Evolutionary conservation across 2,888 invertebrate species (phyloP).

Genomic region (Venustoraphidia nigricollis): DNA sequence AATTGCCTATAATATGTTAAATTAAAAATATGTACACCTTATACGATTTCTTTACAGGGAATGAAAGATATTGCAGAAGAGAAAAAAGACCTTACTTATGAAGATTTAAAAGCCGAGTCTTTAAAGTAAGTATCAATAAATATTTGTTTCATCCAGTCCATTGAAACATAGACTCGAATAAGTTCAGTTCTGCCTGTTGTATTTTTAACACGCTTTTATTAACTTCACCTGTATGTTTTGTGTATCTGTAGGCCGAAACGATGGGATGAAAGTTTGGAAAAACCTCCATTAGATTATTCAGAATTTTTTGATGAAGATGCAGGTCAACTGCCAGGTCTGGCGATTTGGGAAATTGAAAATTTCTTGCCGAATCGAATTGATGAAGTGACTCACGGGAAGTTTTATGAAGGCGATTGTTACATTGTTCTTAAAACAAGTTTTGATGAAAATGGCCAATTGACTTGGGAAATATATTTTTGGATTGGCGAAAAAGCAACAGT

Average conservation of each 20-base stretch:
- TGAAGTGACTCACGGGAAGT: slow-evolving; percentile 90
- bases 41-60: slow-evolving; percentile 33
- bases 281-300: slow-evolving; percentile 91
- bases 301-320: slow-evolving; percentile 94
- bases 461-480: slow-evolving; percentile 98
- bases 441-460: slow-evolving; percentile 69
- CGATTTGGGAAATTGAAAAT: slow-evolving; percentile 99
- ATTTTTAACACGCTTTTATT: not conserved
- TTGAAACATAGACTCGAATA: no score
- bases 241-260: slow-evolving; percentile 61
- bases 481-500: slow-evolving; percentile 91
- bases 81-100: slow-evolving; percentile 52
- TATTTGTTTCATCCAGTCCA: no score
- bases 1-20: no score
- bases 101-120: slow-evolving; percentile 49
- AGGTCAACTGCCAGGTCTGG: slow-evolving; percentile 80
- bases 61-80: slow-evolving; percentile 78
- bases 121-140: slow-evolving; percentile 41
- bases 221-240: no score
- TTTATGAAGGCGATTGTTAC: slow-evolving; percentile 98
- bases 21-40: no score
- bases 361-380: slow-evolving; percentile 91
- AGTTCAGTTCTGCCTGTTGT: slow-evolving; percentile 7
- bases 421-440: slow-evolving; percentile 80
- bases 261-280: slow-evolving; percentile 92